Percentiles rank a stretch among this genome's conserved stretches.
Conservation (phyloP, 2,888 invertebrate species). For the Drosophila mercatorum region DNA sequence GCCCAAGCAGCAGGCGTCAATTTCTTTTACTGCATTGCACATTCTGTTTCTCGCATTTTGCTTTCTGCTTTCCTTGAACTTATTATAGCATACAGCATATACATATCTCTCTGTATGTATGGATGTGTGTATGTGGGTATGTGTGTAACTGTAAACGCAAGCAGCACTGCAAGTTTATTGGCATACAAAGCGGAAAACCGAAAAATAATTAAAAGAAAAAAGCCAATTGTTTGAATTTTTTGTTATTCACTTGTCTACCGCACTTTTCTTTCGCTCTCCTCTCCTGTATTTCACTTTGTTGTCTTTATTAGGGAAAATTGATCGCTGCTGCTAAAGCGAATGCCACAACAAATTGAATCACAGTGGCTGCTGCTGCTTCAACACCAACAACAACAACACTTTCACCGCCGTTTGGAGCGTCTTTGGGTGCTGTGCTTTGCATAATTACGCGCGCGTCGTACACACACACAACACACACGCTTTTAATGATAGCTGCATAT, state of each 20-base stretch:
- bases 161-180: slow-evolving; percentile 37
- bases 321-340: slow-evolving; percentile 57
- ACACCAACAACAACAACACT: slow-evolving; percentile 52
- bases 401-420: slow-evolving; percentile 50
- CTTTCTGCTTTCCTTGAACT: slow-evolving; percentile 59
- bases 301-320: slow-evolving; percentile 59
- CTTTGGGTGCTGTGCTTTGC: slow-evolving; percentile 52
- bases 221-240: slow-evolving; percentile 40
- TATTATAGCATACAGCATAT: slow-evolving; percentile 34
- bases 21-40: slow-evolving; percentile 50
- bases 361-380: slow-evolving; percentile 42
- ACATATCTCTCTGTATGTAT: not conserved
- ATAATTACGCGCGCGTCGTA: slow-evolving; percentile 49
- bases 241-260: slow-evolving; percentile 39
- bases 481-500: slow-evolving; percentile 32
- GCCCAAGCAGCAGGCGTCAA: slow-evolving; percentile 27
- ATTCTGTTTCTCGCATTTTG: slow-evolving; percentile 55
- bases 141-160: slow-evolving; percentile 36
- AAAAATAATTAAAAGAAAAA: slow-evolving; percentile 38
- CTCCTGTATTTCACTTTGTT: slow-evolving; percentile 22
- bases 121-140: not conserved
- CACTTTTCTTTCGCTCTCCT: slow-evolving; percentile 33
- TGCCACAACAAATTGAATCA: slow-evolving; percentile 61
- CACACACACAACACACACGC: slow-evolving; percentile 6
- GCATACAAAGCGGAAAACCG: slow-evolving; percentile 27